A percentile compares a stretch with the other conserved stretches of the same genome.
These are phyloP conservation scores for Lepidurus apus DNA, from an alignment of 1,140 invertebrate species.

Conservation along the genomic window DNA sequence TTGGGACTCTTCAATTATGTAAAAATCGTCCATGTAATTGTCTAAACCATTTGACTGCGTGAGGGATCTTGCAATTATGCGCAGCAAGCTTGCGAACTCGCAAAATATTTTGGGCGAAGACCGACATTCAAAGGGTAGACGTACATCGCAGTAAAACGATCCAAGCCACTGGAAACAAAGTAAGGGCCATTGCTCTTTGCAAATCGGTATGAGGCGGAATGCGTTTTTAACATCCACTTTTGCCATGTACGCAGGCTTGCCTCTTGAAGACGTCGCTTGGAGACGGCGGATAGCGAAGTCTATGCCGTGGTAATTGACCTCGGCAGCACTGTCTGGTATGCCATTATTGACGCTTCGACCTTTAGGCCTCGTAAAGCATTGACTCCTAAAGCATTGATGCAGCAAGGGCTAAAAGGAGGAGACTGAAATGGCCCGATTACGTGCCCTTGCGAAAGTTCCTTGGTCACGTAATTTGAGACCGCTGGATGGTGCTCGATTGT, in stretches of 20 bases:
- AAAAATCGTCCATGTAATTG: too few relatives aligned
- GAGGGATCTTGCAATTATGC: too few relatives aligned
- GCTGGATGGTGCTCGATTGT: too few relatives aligned
- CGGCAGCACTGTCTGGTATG: neutral
- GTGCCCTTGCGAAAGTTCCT: neutral
- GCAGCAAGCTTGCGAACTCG: too few relatives aligned
- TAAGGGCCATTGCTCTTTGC: too few relatives aligned
- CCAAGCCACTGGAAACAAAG: too few relatives aligned
- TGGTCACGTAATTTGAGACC: neutral
- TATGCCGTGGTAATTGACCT: constrained; percentile 4
- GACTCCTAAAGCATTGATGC: constrained; percentile 18
- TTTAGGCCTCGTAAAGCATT: neutral
- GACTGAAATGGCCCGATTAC: neutral
- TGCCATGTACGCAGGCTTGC: constrained; percentile 10
- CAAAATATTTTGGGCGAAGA: too few relatives aligned
- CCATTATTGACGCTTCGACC: neutral
- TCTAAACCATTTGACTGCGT: too few relatives aligned
- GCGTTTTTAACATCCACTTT: constrained; percentile 15
- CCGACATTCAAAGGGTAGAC: too few relatives aligned
- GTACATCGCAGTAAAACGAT: too few relatives aligned
- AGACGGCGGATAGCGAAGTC: neutral
- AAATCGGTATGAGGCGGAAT: too few relatives aligned
- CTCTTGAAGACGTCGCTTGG: neutral
- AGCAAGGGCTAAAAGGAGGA: neutral
- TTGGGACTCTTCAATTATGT: too few relatives aligned